phyloP scores from a whole-genome alignment of 2,888 invertebrate genomes.

The Scaptomyza caliginosa region DNA sequence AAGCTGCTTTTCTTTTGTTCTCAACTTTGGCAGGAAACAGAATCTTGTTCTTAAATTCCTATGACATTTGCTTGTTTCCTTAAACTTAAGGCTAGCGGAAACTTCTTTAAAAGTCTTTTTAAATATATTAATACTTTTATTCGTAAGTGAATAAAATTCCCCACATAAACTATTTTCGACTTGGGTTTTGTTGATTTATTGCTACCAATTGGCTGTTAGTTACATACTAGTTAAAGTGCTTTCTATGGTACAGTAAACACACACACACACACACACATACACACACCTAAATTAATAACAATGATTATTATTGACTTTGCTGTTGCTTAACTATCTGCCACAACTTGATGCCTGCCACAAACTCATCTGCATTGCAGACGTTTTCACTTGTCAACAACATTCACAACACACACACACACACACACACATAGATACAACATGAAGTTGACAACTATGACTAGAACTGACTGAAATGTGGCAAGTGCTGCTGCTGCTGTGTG shows the following conservation, averaged over 20 bases:
- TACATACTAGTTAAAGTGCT: constrained; percentile 44
- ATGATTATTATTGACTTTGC: constrained; percentile 70
- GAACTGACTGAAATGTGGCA: constrained; percentile 38
- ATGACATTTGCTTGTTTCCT: too few species aligned
- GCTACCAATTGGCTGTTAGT: constrained; percentile 44
- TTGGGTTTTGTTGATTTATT: constrained; percentile 33
- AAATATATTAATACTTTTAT: too few species aligned
- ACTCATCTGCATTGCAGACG: constrained; percentile 50
- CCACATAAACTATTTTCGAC: not conserved
- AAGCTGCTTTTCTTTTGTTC: too few species aligned
- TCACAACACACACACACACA: constrained; percentile 4
- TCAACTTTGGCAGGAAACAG: too few species aligned
- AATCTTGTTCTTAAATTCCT: too few species aligned
- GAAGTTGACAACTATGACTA: constrained; percentile 59
- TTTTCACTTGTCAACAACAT: constrained; percentile 31
- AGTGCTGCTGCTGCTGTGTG: not conserved
- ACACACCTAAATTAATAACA: constrained; percentile 66
- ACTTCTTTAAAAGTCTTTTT: too few species aligned
- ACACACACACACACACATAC: constrained; percentile 5
- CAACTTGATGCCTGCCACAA: constrained; percentile 30
- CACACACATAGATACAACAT: constrained; percentile 17
- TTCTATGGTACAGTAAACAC: constrained; percentile 2
- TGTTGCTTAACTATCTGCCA: constrained; percentile 22
- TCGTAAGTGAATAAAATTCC: too few species aligned
- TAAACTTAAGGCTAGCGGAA: too few species aligned